Evolutionary conservation across 2,113 vertebrate genomes (phyloP).

Genomic region (Epinephelus lanceolatus): DNA sequence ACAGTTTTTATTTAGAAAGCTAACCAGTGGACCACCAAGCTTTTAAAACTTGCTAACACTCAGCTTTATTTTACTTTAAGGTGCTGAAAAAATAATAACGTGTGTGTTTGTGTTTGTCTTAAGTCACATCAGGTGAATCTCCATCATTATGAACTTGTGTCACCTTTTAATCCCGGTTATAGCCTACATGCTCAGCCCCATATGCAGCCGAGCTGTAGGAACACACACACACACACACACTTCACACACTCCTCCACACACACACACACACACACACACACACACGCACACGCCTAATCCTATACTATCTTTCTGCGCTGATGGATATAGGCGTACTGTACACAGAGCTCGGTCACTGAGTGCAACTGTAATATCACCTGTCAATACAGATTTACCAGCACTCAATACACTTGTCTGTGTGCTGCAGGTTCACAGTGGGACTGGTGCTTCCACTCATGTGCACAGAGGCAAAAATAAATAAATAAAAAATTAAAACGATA

Average conservation of each 20-base stretch:
- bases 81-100: neutral
- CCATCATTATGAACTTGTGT: slow-evolving; percentile 46
- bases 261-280: slow-evolving; percentile 9
- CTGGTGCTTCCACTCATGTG: neutral
- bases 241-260: slow-evolving; percentile 12
- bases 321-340: slow-evolving; percentile 37
- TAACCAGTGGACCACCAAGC: neutral
- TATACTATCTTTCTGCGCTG: slow-evolving; percentile 35
- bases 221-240: slow-evolving; percentile 19
- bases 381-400: slow-evolving; percentile 39
- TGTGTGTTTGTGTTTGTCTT: slow-evolving; percentile 21
- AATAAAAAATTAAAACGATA: slow-evolving; percentile 1
- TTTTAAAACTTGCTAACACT: neutral
- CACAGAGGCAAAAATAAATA: neutral
- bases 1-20: neutral
- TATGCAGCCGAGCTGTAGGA: slow-evolving; percentile 4
- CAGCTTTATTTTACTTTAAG: slow-evolving; percentile 8
- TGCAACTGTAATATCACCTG: slow-evolving; percentile 43
- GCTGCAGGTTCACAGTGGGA: slow-evolving; percentile 18
- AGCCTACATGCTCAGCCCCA: slow-evolving; percentile 30
- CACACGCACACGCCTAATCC: slow-evolving; percentile 55
- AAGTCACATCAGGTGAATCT: slow-evolving; percentile 42
- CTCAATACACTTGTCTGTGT: slow-evolving; percentile 30
- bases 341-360: slow-evolving; percentile 34
- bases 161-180: slow-evolving; percentile 65